Conservation (phyloP, 2,888 invertebrate genomes). For the Iselma pallidipennis region DNA sequence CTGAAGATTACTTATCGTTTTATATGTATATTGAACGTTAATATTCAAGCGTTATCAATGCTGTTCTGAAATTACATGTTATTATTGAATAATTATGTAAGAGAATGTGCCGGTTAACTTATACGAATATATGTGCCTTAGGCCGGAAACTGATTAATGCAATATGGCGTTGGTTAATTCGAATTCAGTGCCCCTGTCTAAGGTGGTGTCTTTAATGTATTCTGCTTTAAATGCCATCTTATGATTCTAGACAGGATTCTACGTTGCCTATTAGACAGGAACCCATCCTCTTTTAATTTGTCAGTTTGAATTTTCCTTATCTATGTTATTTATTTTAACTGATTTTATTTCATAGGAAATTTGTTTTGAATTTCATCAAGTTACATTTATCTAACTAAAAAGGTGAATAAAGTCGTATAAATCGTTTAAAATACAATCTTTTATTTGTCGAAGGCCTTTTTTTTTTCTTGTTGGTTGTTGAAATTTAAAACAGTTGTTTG, state of each 20-base stretch:
- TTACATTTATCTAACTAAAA: no score
- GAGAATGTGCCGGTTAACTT: conserved; percentile 25
- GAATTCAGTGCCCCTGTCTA: conserved; percentile 36
- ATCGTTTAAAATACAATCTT: neutral
- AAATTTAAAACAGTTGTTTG: conserved; percentile 21
- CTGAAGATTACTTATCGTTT: no score
- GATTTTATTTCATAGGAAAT: neutral
- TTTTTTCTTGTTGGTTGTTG: no score
- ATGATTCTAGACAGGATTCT: conserved; percentile 35
- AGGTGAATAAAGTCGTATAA: no score
- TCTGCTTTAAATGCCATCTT: conserved; percentile 34
- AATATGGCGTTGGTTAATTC: conserved; percentile 40
- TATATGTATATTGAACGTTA: neutral
- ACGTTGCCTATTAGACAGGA: conserved; percentile 32
- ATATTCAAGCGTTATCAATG: conserved; percentile 24
- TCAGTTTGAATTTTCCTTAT: conserved; percentile 16
- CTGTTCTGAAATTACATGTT: conserved; percentile 33
- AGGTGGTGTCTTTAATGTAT: conserved; percentile 36
- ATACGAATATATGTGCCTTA: conserved; percentile 33
- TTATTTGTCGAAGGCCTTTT: no score
- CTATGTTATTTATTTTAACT: conserved; percentile 13
- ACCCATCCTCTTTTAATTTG: conserved; percentile 22
- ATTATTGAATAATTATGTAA: conserved; percentile 35
- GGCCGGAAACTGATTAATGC: conserved; percentile 40
- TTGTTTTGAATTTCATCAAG: no score